Base-by-base conservation (phyloP, 2,888 invertebrate genomes). In the Nemurella pictetii region DNA sequence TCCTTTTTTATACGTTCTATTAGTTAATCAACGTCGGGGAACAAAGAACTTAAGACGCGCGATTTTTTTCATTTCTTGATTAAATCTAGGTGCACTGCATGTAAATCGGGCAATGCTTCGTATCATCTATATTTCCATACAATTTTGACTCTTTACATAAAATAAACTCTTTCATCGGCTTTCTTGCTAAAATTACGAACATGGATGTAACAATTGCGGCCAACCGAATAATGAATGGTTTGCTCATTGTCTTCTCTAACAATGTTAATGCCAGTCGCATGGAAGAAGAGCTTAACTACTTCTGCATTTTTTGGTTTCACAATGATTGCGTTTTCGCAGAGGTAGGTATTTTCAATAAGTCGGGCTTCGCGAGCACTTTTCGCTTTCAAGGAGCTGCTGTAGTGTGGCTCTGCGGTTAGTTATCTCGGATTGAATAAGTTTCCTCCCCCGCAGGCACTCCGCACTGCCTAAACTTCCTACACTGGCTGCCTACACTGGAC, bases 31-130 rank as follows among this genome's bases (percentile, higher is more conserved):
- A 78, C 78, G 78, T 28, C 30, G 29, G 30, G 25, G 78, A 30
- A 30, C 78, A 78, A 78, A 78, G 78, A 78, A 78, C 29, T 26
- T 4, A 12, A 78, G 30, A 30, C 9, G 55, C 28, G 0, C 26
- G 7, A n/a, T 78, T 78, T 28, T 78, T 30, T 78, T 78, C 30
- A 30, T 78, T 78, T 29, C n/a, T 78, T 78, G 78, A 27, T 78
- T 30, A 78, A 78, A 78, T 78, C 78, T 78, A 78, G 28, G 78
- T 30, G 20, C 30, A 78, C n/a, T n/a, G n/a, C 30, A 78, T 78
- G n/a, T 29, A 78, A 28, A 78, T 78, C 78, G 20, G 29, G 29
- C 28, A 30, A 29, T 29, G 29, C 78, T n/a, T 78, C 78, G 5
- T 25, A 28, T 20, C 78, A 29, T 78, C 78, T 29, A 55, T 55